Evolutionary conservation across 2,888 invertebrate species (phyloP), one percentile per base, ranked within the genome.

Genomic region (Agonopterix arenella): DNA sequence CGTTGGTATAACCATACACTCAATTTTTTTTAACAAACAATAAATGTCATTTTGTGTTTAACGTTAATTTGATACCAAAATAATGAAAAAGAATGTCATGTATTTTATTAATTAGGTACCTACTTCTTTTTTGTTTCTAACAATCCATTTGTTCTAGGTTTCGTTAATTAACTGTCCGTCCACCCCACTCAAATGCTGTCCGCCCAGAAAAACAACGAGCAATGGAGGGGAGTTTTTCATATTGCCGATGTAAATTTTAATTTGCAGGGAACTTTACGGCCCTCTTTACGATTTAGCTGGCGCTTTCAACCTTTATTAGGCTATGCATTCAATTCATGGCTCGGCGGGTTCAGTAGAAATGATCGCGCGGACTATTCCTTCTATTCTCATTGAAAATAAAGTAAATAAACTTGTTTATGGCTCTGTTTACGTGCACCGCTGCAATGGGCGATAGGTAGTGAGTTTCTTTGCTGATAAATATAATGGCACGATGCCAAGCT

Each of bases 181-280:
- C 75, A 73, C 74, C 73, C 79, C 78, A 79, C 80, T 80, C 76
- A 78, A 82, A 79, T 73, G 73, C 70, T 70, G 70, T 74, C 71
- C 68, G 73, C 67, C 61, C 67, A 66, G 66, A 78, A 84, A 83
- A 80, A 50, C 42, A 68, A 73, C 73, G 78, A 73, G 74, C 72
- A 80, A 79, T 74, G 72, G 68, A 72, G 76, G 73, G 68, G 79
- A 76, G 75, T 80, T 84, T 81, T 86, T 85, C 85, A 85, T 85
- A 85, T 82, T 80, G 85, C 70, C 82, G 79, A 83, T 85, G 85
- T 84, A 84, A 86, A 89, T 85, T 89, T 85, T 84, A 86, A 88
- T 86, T 86, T 86, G 82, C 81, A 73, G 71, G 76, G 79, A 80
- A 84, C 81, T 89, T 89, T 85, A 86, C 80, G 81, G 76, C 76